These are phyloP conservation scores for Actinemys pallida DNA, from an alignment of 2,113 vertebrate species.

Conservation along the genomic window DNA sequence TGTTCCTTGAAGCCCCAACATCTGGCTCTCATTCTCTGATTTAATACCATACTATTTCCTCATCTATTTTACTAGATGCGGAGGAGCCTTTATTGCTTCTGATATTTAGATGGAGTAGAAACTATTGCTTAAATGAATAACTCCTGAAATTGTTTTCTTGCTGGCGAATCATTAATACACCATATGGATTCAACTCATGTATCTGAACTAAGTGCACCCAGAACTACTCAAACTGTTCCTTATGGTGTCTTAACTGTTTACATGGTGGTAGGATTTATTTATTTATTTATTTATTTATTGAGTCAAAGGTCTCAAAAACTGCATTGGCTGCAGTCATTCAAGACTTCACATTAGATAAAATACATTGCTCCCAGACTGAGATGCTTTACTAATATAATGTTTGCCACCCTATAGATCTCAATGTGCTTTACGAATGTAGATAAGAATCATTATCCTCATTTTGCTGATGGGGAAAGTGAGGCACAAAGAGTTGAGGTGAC, in stretches of 20 bases:
- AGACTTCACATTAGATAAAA: background rate
- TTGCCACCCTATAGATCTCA: background rate
- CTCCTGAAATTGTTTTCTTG: constrained; percentile 52
- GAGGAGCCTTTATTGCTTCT: constrained; percentile 40
- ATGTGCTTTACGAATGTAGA: background rate
- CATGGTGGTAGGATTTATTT: background rate
- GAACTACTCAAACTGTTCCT: constrained; percentile 5
- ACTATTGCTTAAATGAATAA: constrained; percentile 53
- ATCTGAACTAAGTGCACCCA: constrained; percentile 18
- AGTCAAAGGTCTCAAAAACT: background rate
- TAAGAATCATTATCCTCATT: background rate
- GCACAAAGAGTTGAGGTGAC: background rate
- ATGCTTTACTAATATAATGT: background rate
- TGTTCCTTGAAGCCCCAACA: constrained; percentile 24
- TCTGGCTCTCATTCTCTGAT: constrained; percentile 20
- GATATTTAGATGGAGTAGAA: constrained; percentile 42
- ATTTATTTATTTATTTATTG: background rate
- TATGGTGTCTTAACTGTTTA: constrained; percentile 10
- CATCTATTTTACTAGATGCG: background rate
- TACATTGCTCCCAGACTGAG: background rate
- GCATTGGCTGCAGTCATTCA: background rate
- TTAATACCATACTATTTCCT: constrained; percentile 27
- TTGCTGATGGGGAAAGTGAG: background rate
- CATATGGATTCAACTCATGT: constrained; percentile 24
- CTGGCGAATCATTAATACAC: background rate